phyloP scores from a whole-genome alignment of 1,140 invertebrate genomes.

The Caenorhabditis tropicalis region DNA sequence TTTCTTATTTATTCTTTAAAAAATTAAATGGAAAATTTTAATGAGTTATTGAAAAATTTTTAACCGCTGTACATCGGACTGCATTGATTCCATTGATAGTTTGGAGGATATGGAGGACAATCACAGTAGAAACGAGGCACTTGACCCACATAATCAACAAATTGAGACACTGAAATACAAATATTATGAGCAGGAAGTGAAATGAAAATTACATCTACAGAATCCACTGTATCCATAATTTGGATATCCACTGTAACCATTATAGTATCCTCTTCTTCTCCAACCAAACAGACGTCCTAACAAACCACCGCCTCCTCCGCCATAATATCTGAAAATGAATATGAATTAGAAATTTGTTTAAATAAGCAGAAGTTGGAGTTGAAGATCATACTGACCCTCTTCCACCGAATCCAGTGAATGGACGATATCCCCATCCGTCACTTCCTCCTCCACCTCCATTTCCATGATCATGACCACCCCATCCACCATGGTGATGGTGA shows the following conservation, averaged over 20 bases:
- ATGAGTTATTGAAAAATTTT: background rate
- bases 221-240: slow-evolving; percentile 10
- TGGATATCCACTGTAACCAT: slow-evolving; percentile 1
- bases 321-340: background rate
- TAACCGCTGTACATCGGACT: background rate
- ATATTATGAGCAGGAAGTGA: background rate
- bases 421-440: slow-evolving; percentile 13
- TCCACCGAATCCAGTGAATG: slow-evolving; percentile 13
- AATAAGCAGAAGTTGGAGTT: background rate
- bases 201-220: background rate
- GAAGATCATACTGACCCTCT: background rate
- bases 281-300: background rate
- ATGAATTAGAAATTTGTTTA: no score
- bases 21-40: no score
- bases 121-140: slow-evolving; percentile 17
- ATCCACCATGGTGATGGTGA: background rate
- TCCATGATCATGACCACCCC: background rate
- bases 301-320: background rate
- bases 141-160: background rate
- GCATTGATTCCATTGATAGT: slow-evolving; percentile 32
- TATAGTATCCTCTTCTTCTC: slow-evolving; percentile 4
- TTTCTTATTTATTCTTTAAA: background rate
- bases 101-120: slow-evolving; percentile 18
- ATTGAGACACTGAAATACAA: background rate
- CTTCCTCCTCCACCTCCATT: background rate